Base-by-base conservation (phyloP, 2,113 vertebrate species). In the Eretmochelys imbricata region DNA sequence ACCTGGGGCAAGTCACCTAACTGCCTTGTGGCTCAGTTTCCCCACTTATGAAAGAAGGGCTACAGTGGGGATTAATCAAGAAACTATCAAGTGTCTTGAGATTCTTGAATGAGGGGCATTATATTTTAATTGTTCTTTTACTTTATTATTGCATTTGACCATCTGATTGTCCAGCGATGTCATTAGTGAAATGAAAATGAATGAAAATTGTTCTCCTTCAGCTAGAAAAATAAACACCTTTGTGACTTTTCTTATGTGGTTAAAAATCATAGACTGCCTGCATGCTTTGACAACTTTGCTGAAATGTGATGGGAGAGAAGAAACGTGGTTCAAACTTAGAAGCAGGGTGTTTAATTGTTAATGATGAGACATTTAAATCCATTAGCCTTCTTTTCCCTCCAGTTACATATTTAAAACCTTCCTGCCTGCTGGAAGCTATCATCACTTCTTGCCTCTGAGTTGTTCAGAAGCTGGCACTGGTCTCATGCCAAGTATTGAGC, bases 301-400 rank as follows among this genome's bases (percentile, higher is more conserved):
- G 72, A 88, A 88, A 76, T 17, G 38, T 9, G 29, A 84, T 82
- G 65, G 19, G 38, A 42, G 76, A 82, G 80, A n/a, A n/a, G 46
- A 87, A 81, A 38, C 54, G 13, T 78, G 78, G 42, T 65, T 69
- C 16, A 48, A 87, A 53, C 50, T 72, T 72, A 29, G 75, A 87
- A 79, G 83, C 87, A 29, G 82, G 14, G 49, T 90, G 89, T 86
- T 11, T 22, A 49, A 24, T 78, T 92, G 20, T 72, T 94, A 87
- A 54, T 51, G 79, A 57, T 51, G 79, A 92, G 88, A 88, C 69
- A 78, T 50, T 46, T 48, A 75, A 84, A 82, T 92, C 62, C 59
- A 54, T 95, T 94, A 90, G 91, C 57, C 78, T 95, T 82, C 35
- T 24, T 72, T n/a, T 91, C 51, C 48, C 65, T 89, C 72, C 13